Conservation (phyloP, 2,797 vertebrate species). For the Lycodopsis pacificus region DNA sequence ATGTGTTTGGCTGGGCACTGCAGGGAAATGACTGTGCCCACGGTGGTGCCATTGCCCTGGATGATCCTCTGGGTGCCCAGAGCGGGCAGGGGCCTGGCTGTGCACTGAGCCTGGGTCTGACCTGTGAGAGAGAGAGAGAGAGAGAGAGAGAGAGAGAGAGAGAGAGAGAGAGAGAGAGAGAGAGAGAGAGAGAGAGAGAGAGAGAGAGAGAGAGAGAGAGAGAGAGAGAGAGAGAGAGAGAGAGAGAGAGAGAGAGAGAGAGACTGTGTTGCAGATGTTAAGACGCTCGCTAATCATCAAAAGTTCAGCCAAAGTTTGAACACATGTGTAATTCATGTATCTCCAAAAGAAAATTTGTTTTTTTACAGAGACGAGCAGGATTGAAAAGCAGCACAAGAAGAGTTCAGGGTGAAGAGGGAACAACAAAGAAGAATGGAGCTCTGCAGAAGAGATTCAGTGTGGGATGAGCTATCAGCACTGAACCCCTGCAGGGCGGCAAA, state of each 20-base stretch:
- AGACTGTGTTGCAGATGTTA: conserved; percentile 1
- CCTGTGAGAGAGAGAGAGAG: conserved; percentile 47
- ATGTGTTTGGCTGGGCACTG: conserved; percentile 87
- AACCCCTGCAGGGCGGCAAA: conserved; percentile 40
- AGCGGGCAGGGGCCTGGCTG: conserved; percentile 78
- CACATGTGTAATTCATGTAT: conserved; percentile 35
- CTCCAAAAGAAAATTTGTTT: conserved; percentile 31
- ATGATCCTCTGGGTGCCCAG: conserved; percentile 85
- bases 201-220: too few relatives aligned
- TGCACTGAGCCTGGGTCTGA: conserved; percentile 82
- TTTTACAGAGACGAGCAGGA: conserved; percentile 16
- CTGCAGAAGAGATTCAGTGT: conserved; percentile 29
- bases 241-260: too few relatives aligned
- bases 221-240: too few relatives aligned
- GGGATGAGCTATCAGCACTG: conserved; percentile 42
- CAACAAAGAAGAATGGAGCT: conserved; percentile 17
- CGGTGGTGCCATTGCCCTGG: conserved; percentile 87
- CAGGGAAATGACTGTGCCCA: conserved; percentile 89
- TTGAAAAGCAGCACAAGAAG: too few relatives aligned
- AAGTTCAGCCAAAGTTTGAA: conserved; percentile 14
- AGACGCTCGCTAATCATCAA: conserved; percentile 15
- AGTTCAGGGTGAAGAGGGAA: conserved; percentile 1
- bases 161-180: too few relatives aligned
- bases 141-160: not conserved
- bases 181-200: too few relatives aligned